Conservation (phyloP, 2,888 invertebrate species). For the Eristalinus aeneus region DNA sequence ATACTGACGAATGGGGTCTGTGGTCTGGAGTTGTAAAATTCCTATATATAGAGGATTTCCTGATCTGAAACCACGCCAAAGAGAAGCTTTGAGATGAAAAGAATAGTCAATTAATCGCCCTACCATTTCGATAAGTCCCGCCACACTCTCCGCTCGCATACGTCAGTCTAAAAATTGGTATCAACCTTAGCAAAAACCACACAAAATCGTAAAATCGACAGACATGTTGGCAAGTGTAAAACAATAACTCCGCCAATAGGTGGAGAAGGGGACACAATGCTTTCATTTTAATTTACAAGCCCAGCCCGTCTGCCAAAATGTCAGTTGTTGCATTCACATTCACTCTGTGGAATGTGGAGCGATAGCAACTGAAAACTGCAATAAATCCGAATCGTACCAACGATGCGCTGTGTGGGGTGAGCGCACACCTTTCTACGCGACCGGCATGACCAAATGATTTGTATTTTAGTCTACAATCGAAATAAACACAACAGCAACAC, state of each 20-base stretch:
- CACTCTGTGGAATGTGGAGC: slow-evolving; percentile 30
- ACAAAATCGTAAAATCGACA: neutral
- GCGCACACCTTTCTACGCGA: slow-evolving; percentile 30
- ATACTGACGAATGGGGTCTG: no score
- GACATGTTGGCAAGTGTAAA: neutral
- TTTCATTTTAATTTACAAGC: neutral
- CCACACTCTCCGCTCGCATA: no score
- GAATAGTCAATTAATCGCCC: no score
- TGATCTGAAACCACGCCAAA: no score
- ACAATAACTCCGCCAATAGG: neutral
- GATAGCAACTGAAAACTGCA: slow-evolving; percentile 34
- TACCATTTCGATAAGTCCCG: no score
- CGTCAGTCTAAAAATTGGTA: no score
- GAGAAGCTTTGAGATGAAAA: no score
- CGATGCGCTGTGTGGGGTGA: neutral
- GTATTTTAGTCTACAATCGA: neutral
- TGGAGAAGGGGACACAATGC: neutral
- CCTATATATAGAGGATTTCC: no score
- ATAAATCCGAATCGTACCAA: neutral
- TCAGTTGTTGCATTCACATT: neutral
- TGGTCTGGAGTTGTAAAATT: no score
- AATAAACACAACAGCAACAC: neutral
- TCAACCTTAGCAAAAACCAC: no score
- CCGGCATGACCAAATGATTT: neutral
- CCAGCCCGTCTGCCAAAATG: neutral